Percentiles rank a stretch among this genome's conserved stretches.
Evolutionary conservation across 2,113 vertebrate species (phyloP).

Genomic region (Alces alces): DNA sequence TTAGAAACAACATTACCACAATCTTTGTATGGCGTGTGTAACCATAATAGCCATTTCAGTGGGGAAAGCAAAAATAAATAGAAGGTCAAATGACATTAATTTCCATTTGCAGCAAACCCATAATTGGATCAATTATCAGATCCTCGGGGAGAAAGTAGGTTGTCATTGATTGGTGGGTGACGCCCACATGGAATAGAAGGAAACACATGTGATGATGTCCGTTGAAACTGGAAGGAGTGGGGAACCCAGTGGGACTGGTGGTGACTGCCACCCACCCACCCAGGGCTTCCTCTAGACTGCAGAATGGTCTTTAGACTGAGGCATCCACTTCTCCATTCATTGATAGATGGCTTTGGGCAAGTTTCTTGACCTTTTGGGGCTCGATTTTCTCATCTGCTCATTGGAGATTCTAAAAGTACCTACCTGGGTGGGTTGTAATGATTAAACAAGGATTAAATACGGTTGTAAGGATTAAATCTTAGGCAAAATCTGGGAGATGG

Average conservation of each 20-base stretch:
- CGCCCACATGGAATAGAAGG: background rate
- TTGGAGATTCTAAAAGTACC: background rate
- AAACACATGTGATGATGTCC: rapidly evolving
- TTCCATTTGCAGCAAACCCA: background rate
- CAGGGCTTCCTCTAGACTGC: background rate
- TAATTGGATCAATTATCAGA: background rate
- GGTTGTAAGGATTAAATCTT: background rate
- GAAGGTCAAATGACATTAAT: constrained; percentile 6
- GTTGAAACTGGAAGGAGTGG: background rate
- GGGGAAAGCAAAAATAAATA: constrained; percentile 4
- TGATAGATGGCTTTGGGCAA: background rate
- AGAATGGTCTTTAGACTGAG: background rate
- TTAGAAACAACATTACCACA: constrained; percentile 4
- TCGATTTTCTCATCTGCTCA: background rate
- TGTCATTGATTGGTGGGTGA: background rate
- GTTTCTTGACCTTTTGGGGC: background rate
- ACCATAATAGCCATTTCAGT: background rate
- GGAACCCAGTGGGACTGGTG: background rate
- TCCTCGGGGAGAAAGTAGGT: background rate
- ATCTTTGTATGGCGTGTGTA: background rate
- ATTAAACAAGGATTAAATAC: background rate
- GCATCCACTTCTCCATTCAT: background rate
- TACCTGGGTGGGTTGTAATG: background rate
- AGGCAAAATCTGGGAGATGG: background rate
- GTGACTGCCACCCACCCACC: background rate